phyloP scores from a whole-genome alignment of 1,140 invertebrate genomes.

The Brachionus rotundiformis region DNA sequence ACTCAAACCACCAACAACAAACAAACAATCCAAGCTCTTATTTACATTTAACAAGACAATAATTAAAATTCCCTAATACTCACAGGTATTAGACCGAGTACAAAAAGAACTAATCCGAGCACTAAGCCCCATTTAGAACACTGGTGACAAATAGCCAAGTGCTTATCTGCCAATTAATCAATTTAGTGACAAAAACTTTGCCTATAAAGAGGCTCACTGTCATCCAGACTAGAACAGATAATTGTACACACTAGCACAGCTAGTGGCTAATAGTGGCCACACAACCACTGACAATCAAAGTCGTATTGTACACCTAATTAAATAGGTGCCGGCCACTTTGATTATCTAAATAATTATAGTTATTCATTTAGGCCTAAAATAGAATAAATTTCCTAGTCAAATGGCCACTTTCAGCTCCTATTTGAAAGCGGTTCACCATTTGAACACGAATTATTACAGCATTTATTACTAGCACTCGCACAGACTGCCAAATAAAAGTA shows the following conservation, averaged over 20 bases:
- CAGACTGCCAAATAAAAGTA: background rate
- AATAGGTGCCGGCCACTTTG: background rate
- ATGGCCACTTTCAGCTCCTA: background rate
- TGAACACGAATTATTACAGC: background rate
- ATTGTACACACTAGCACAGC: background rate
- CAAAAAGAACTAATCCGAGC: background rate
- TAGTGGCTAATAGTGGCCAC: background rate
- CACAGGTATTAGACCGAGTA: constrained; percentile 1
- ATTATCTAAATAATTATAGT: background rate
- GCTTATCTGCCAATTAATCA: background rate
- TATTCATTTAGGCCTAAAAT: background rate
- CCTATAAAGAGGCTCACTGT: background rate
- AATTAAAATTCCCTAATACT: constrained; percentile 9
- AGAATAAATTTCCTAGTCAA: background rate
- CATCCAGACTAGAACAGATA: background rate
- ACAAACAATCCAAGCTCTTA: background rate
- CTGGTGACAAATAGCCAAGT: background rate
- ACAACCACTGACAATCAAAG: background rate
- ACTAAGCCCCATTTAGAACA: background rate
- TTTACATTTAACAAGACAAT: constrained; percentile 4
- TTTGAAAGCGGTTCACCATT: background rate
- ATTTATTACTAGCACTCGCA: background rate
- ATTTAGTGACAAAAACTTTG: background rate
- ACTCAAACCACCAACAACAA: background rate
- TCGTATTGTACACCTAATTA: background rate